These are phyloP conservation scores for Candidula unifasciata DNA, from an alignment of 2,888 invertebrate species.

Conservation along the genomic window DNA sequence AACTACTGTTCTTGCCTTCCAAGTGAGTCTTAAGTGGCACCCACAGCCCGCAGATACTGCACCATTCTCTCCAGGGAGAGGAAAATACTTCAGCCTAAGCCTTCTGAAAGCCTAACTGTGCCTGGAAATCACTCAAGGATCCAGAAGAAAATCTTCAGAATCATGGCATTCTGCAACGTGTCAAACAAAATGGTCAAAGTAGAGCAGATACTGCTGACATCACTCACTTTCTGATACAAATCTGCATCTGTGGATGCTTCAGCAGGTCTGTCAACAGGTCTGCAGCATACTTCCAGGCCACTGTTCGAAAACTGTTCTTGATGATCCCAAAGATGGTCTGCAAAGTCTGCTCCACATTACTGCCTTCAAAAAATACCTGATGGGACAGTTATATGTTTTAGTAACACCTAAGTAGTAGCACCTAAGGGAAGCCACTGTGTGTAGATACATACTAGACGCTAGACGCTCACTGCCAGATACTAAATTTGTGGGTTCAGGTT, in stretches of 20 bases:
- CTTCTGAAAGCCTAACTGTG: neutral
- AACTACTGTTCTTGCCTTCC: too few relatives aligned
- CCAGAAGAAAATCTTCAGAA: neutral
- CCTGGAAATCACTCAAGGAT: neutral
- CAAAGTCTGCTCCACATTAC: conserved; percentile 78
- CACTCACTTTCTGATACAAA: conserved; percentile 67
- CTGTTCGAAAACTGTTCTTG: conserved; percentile 72
- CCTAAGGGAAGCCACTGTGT: too few relatives aligned
- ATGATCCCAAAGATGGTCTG: conserved; percentile 78
- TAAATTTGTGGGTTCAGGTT: too few relatives aligned
- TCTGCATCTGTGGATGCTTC: conserved; percentile 66
- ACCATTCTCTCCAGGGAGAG: too few relatives aligned
- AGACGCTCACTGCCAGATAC: too few relatives aligned
- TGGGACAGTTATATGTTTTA: conserved; percentile 30
- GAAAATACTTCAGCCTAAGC: too few relatives aligned
- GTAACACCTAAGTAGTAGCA: too few relatives aligned
- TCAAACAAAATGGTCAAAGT: neutral
- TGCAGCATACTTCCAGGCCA: conserved; percentile 76
- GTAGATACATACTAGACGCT: too few relatives aligned
- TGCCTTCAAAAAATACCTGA: conserved; percentile 71
- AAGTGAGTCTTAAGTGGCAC: too few relatives aligned
- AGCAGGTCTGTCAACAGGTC: conserved; percentile 77
- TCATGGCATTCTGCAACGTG: neutral
- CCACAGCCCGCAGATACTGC: too few relatives aligned
- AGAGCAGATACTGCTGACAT: neutral